Base-by-base conservation (phyloP, 2,888 invertebrate genomes). In the Tetramorium bicarinatum region DNA sequence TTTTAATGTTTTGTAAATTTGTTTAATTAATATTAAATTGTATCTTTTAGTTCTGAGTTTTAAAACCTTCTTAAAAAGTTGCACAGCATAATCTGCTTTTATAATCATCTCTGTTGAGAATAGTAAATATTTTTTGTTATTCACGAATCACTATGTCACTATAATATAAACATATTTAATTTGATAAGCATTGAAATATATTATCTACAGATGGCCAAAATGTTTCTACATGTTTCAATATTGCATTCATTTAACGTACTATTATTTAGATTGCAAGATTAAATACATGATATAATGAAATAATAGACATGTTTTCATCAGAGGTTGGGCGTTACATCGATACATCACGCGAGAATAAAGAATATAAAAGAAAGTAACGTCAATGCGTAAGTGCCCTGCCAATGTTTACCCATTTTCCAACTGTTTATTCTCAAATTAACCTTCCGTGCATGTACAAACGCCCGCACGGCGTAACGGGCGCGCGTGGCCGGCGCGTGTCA, bases 401-500 rank as follows among this genome's bases (percentile, higher is more conserved):
- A 87, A 90, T 90, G 89, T 91, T 92, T 89, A 90, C 47, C 85
- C 85, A 89, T 91, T 92, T 90, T 87, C 87, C 89, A 87, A 85
- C 87, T 89, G 89, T 91, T 91, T 92, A 88, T 88, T 87, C 83
- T 85, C 84, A 82, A 91, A 90, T 91, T 87, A 88, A 92, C 89
- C 86, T 64, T 29, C 74, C 76, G 76, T 54, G 49, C 80, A 69
- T 13, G 41, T 56, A 83, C 29, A 61, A 34, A 75, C 72, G 69
- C 66, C 15, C 64, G 59, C n/a, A 59, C 67, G 71, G 75, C 77
- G 87, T 82, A 88, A 87, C 87, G 84, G 71, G 85, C 62, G 89
- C 93, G 94, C 94, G 94, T 93, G 94, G 91, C 92, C 74, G 91
- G 91, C 94, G 93, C 94, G 94, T 94, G 94, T 94, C 94, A 95